Percentiles rank a stretch among this genome's conserved stretches.
Evolutionary conservation across 2,888 invertebrate genomes (phyloP).

Genomic region (Anodontia alba): DNA sequence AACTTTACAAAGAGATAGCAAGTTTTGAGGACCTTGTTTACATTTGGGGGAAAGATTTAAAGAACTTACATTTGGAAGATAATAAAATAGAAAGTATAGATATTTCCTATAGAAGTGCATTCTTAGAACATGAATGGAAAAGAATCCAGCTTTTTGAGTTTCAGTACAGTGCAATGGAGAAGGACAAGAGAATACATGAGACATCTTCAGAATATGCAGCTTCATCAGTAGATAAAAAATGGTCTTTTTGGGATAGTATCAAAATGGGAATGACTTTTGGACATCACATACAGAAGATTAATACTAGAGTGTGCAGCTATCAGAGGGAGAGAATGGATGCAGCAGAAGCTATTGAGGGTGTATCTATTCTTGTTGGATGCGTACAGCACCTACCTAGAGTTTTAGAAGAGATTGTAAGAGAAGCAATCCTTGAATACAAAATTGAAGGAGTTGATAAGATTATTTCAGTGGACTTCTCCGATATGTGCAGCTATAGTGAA

Average conservation of each 20-base stretch:
- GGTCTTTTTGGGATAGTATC: slow-evolving; percentile 5
- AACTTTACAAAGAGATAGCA: slow-evolving; percentile 6
- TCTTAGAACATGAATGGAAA: slow-evolving; percentile 4
- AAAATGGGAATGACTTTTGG: background rate
- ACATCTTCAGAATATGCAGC: background rate
- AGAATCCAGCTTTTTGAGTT: slow-evolving; percentile 11
- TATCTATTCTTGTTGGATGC: background rate
- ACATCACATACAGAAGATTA: background rate
- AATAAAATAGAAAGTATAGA: background rate
- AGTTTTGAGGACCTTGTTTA: background rate
- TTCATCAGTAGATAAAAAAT: background rate
- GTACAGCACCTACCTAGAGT: background rate
- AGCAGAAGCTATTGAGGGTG: slow-evolving; percentile 11
- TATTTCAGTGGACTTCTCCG: background rate
- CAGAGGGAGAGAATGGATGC: background rate
- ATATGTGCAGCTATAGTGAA: background rate
- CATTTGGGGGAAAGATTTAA: background rate
- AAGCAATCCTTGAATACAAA: background rate
- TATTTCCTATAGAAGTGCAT: background rate
- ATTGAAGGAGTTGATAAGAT: background rate
- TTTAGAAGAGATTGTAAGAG: background rate
- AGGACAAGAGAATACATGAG: background rate
- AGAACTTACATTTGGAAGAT: background rate
- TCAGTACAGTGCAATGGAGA: background rate
- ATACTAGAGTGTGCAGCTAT: background rate